Evolutionary conservation across 1,140 invertebrate species (phyloP), one percentile per base, ranked within the genome.

Genomic region (Gryllus bimaculatus): DNA sequence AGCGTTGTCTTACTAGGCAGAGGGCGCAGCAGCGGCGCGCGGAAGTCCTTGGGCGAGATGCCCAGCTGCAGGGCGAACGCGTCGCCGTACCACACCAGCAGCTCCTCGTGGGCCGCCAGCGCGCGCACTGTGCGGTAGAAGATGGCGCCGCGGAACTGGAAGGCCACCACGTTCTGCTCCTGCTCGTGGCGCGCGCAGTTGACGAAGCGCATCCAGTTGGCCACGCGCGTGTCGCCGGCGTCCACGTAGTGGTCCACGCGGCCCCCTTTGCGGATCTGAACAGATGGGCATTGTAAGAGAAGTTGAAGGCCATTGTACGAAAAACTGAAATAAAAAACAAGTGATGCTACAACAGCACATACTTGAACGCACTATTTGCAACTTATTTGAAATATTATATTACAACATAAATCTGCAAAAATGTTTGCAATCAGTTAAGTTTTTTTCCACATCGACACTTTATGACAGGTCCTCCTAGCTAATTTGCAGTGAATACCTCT

Each of bases 201-300:
- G 0, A 91, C 87, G 81, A 87, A 91, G 8, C 89, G 85, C 87
- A 91, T 87, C 89, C 90, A 91, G 83, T 91, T 90, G 49, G 85
- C 86, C 21, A 81, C 81, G 49, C 83, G 82, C 0, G 83, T 81
- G 75, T 89, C 85, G 4, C 78, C 81, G 8, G 85, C 88, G 83
- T 89, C 88, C n/a, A 89, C 83, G 49, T 85, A 88, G 81, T 87
- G 82, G 0, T 79, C 74, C 8, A 83, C 82, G 39, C 78, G 78
- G 39, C 82, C 81, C 78, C 83, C 81, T 18, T 81, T 79, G 81
- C 83, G 78, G n/a, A 81, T 75, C 77, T 80, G 20, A 47, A 49
- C 73, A 79, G 15, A 73, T 7, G 54, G 4, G 20, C 7, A 54
- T 13, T 54, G 4, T 47, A 77, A 79, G 48, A 48, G 73, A 79